phyloP scores from a whole-genome alignment of 2,888 invertebrate species.

The Diarsia mendica region DNA sequence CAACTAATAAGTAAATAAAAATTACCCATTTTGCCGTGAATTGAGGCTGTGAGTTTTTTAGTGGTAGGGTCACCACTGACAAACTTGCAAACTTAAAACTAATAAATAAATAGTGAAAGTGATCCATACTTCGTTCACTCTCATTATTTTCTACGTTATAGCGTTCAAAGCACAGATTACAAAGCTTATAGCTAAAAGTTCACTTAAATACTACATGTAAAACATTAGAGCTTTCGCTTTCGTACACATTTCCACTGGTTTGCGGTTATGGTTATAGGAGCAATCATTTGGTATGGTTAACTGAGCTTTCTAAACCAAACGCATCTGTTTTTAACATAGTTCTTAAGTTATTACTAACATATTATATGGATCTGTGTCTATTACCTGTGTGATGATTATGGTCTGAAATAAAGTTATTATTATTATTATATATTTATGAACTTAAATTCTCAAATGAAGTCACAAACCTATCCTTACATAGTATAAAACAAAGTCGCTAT shows the following conservation, averaged over 20 bases:
- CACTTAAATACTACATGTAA: conserved; percentile 2
- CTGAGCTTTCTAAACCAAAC: conserved; percentile 59
- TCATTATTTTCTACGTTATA: conserved; percentile 8
- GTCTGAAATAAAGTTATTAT: too few relatives aligned
- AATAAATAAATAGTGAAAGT: background rate
- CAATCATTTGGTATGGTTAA: conserved; percentile 46
- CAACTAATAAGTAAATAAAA: too few relatives aligned
- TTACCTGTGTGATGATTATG: too few relatives aligned
- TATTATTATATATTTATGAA: too few relatives aligned
- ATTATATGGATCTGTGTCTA: too few relatives aligned
- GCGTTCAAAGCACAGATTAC: background rate
- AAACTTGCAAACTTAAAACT: too few relatives aligned
- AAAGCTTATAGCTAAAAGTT: conserved; percentile 31
- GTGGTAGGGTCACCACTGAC: too few relatives aligned
- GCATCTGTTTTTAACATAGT: conserved; percentile 45
- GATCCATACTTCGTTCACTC: background rate
- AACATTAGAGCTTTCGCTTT: conserved; percentile 57
- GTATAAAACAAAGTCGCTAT: too few relatives aligned
- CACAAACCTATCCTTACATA: too few relatives aligned
- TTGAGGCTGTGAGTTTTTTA: too few relatives aligned
- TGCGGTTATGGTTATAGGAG: conserved; percentile 58
- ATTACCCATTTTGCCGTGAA: too few relatives aligned
- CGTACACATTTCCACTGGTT: conserved; percentile 46
- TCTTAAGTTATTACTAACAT: too few relatives aligned
- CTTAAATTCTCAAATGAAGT: background rate